Conservation (phyloP, 2,113 vertebrate species). For the Rostratula benghalensis region DNA sequence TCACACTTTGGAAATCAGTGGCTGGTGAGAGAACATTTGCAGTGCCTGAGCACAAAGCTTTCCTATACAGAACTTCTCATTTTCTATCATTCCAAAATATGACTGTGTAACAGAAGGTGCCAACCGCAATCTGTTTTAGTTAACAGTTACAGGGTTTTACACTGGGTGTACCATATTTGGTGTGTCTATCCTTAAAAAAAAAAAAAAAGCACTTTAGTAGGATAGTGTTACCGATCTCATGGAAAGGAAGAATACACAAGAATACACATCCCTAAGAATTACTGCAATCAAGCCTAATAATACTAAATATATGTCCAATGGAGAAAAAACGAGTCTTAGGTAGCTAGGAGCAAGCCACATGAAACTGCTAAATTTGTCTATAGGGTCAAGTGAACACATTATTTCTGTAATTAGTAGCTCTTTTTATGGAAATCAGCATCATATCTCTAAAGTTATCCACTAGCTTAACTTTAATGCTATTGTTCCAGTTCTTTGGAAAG, state of each 20-base stretch:
- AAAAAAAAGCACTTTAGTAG: background rate
- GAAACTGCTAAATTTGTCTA: background rate
- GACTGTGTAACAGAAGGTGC: conserved; percentile 12
- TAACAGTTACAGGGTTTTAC: background rate
- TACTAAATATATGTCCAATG: background rate
- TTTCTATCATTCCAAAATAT: background rate
- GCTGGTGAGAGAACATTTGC: background rate
- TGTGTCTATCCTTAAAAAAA: background rate
- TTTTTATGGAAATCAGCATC: background rate
- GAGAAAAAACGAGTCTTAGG: background rate
- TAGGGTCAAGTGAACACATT: background rate
- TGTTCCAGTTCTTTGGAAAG: background rate
- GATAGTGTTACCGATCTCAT: background rate
- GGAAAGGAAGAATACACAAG: background rate
- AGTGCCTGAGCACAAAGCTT: background rate
- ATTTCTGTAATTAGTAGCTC: background rate
- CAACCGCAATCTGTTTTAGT: background rate
- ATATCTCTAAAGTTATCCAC: background rate
- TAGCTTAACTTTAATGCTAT: background rate
- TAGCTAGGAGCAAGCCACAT: background rate
- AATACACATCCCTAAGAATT: background rate
- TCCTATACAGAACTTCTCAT: background rate
- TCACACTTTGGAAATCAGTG: background rate
- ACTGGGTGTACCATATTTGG: background rate
- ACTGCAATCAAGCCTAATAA: background rate